Conservation (phyloP, 1,140 invertebrate genomes). For the Eufriesea mexicana region DNA sequence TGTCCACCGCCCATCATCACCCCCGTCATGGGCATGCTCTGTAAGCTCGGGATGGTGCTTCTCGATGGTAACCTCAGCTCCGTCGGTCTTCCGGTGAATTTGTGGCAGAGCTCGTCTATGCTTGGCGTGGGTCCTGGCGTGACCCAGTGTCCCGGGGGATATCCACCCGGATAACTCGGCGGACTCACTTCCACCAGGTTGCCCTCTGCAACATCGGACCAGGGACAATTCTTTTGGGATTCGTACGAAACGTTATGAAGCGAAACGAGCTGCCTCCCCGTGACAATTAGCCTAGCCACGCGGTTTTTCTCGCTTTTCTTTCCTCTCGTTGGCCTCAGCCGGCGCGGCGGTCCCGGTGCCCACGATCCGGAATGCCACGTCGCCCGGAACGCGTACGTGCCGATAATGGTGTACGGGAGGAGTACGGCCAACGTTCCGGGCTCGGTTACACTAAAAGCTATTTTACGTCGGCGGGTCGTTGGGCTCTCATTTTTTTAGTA, state of each 20-base stretch:
- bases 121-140: conserved; percentile 79
- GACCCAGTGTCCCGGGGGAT: conserved; percentile 78
- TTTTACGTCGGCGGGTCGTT: not conserved
- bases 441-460: not conserved
- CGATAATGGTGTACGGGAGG: too few species aligned
- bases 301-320: not conserved
- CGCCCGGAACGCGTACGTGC: too few species aligned
- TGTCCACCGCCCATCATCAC: conserved; percentile 53
- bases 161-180: conserved; percentile 79
- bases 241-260: conserved; percentile 26
- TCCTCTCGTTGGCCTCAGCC: too few species aligned
- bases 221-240: conserved; percentile 28
- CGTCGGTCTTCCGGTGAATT: conserved; percentile 77
- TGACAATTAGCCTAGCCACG: conserved; percentile 28
- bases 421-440: too few species aligned
- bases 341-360: not conserved
- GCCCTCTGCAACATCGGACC: conserved; percentile 70
- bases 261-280: not conserved
- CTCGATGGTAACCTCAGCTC: conserved; percentile 79
- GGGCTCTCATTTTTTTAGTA: not conserved
- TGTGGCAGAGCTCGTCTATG: conserved; percentile 81
- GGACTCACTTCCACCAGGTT: conserved; percentile 79
- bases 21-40: conserved; percentile 78
- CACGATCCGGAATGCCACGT: too few species aligned
- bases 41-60: conserved; percentile 80